Conservation (phyloP, 2,797 vertebrate species). For the Phoeniculus purpureus region DNA sequence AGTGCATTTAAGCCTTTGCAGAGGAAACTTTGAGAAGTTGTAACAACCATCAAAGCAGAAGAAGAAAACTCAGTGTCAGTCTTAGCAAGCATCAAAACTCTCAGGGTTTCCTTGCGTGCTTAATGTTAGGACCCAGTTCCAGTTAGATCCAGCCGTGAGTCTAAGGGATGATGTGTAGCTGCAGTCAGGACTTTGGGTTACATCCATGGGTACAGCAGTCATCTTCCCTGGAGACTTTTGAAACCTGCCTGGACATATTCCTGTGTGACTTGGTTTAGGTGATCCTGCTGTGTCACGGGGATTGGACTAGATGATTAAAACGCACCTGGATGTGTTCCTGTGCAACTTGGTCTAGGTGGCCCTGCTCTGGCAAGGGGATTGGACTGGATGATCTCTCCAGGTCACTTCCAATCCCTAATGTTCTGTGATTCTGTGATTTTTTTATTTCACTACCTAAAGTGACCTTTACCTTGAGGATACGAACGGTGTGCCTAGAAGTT, state of each 20-base stretch:
- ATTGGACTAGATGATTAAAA: no score
- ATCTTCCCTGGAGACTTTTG: no score
- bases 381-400: no score
- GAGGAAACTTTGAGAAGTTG: background rate
- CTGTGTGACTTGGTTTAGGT: no score
- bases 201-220: background rate
- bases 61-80: background rate
- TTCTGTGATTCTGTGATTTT: no score
- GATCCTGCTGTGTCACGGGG: no score
- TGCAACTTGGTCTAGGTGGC: no score
- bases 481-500: background rate
- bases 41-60: background rate
- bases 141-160: background rate
- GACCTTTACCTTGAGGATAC: background rate
- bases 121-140: background rate
- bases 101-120: background rate
- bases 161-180: background rate
- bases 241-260: no score
- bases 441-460: background rate
- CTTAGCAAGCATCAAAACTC: background rate
- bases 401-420: no score
- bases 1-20: constrained; percentile 6
- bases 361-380: no score
- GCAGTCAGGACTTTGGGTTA: background rate
- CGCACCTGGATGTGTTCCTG: no score